Percentiles rank a stretch among this genome's conserved stretches.
Evolutionary conservation across 2,113 vertebrate species (phyloP).

Genomic region (Notothenia rossii): DNA sequence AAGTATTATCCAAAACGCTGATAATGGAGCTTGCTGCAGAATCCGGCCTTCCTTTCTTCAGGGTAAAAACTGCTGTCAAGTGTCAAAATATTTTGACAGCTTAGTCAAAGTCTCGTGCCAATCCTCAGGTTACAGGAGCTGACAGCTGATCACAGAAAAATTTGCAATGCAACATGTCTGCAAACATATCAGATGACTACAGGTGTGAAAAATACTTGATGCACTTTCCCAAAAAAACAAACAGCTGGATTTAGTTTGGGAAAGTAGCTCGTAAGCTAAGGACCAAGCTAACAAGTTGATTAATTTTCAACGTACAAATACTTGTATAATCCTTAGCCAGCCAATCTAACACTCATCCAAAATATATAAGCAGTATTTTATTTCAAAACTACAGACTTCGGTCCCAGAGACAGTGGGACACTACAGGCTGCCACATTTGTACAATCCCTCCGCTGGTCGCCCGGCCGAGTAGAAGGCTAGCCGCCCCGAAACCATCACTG

Average conservation of each 20-base stretch:
- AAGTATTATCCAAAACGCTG: constrained; percentile 24
- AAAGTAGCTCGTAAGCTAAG: constrained; percentile 32
- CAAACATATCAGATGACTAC: constrained; percentile 1
- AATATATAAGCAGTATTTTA: not conserved
- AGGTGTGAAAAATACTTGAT: constrained; percentile 2
- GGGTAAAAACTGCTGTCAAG: constrained; percentile 50
- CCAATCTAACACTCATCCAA: not conserved
- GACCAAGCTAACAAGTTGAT: constrained; percentile 47
- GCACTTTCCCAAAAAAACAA: not conserved
- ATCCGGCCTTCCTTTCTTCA: constrained; percentile 43
- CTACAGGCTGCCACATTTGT: constrained; percentile 69
- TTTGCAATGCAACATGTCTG: constrained; percentile 15
- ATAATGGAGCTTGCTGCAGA: constrained; percentile 23
- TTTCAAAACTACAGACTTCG: constrained; percentile 29
- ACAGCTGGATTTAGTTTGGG: constrained; percentile 22
- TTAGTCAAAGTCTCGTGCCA: constrained; percentile 44
- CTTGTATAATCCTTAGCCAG: constrained; percentile 1
- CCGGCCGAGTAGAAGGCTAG: constrained; percentile 75
- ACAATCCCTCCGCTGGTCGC: constrained; percentile 61
- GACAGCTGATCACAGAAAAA: constrained; percentile 12
- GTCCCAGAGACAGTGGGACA: constrained; percentile 63
- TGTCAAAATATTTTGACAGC: constrained; percentile 70
- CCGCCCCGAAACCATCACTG: constrained; percentile 77
- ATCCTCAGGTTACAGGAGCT: constrained; percentile 37
- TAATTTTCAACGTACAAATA: constrained; percentile 13